Evolutionary conservation across 2,797 vertebrate genomes (phyloP).

Genomic region (Crax fasciolata): DNA sequence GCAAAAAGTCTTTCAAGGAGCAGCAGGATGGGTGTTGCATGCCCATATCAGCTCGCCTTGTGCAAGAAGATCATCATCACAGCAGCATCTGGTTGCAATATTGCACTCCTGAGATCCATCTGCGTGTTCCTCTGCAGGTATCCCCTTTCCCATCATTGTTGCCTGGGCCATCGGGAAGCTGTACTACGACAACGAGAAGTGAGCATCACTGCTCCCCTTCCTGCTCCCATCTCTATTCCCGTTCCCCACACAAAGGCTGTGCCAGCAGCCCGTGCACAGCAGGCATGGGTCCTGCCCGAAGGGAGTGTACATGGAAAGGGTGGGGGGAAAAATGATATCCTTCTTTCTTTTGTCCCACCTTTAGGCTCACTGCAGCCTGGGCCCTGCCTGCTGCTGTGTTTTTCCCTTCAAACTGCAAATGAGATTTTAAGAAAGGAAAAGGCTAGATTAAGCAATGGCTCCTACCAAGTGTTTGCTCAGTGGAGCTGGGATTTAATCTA

Average conservation of each 20-base stretch:
- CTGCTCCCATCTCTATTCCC: background rate
- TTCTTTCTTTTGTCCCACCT: background rate
- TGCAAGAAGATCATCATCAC: background rate
- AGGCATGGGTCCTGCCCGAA: background rate
- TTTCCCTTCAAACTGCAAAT: slow-evolving; percentile 15
- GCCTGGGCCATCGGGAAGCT: slow-evolving; percentile 97
- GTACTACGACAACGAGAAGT: slow-evolving; percentile 99
- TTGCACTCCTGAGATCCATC: background rate
- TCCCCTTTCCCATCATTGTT: slow-evolving; percentile 95
- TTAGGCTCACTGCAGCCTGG: background rate
- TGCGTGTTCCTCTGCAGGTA: slow-evolving; percentile 85
- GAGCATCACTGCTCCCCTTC: slow-evolving; percentile 66
- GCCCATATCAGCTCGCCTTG: background rate
- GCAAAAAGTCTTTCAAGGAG: background rate
- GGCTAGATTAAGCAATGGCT: background rate
- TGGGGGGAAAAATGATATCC: background rate
- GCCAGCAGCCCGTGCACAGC: background rate
- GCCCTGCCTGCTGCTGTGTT: background rate
- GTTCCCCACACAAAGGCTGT: background rate
- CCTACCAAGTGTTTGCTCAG: background rate
- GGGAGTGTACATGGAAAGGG: background rate
- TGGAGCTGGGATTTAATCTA: slow-evolving; percentile 47
- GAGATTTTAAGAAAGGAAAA: background rate
- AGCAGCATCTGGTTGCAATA: rapidly evolving
- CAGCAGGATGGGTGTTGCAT: background rate